phyloP scores from a whole-genome alignment of 1,140 invertebrate genomes.

The Ylistrum balloti region DNA sequence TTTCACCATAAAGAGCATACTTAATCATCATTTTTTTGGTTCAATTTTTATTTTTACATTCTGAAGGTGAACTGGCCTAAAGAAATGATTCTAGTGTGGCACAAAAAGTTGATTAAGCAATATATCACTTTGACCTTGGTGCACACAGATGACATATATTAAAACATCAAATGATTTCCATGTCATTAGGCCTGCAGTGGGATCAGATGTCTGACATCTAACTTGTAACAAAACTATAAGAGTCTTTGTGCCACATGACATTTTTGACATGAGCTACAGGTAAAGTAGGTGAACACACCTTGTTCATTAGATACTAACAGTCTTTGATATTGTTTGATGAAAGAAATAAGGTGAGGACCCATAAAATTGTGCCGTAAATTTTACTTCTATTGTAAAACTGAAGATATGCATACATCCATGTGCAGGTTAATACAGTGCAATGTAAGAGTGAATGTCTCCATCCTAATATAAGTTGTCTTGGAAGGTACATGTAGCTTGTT shows the following conservation, averaged over 20 bases:
- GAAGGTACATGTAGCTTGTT: no score
- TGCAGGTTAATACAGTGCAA: no score
- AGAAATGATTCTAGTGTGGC: neutral
- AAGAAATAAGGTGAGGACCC: neutral
- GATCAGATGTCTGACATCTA: neutral
- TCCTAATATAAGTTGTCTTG: no score
- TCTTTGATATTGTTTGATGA: constrained; percentile 7
- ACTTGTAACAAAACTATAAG: neutral
- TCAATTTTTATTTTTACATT: no score
- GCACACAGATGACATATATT: neutral
- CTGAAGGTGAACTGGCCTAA: neutral
- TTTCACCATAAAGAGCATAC: neutral
- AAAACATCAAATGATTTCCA: constrained; percentile 30
- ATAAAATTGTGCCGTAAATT: neutral
- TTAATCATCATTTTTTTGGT: neutral
- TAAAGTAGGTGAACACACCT: neutral
- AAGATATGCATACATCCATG: no score
- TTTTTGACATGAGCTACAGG: neutral
- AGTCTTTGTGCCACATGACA: neutral
- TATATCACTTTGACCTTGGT: neutral
- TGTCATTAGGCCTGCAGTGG: neutral
- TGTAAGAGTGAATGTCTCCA: no score
- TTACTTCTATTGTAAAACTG: no score
- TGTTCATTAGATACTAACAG: neutral
- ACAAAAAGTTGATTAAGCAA: constrained; percentile 17